Base-by-base conservation (phyloP, 92 coral and sea anemone species). In the Phymanthus crucifer region DNA sequence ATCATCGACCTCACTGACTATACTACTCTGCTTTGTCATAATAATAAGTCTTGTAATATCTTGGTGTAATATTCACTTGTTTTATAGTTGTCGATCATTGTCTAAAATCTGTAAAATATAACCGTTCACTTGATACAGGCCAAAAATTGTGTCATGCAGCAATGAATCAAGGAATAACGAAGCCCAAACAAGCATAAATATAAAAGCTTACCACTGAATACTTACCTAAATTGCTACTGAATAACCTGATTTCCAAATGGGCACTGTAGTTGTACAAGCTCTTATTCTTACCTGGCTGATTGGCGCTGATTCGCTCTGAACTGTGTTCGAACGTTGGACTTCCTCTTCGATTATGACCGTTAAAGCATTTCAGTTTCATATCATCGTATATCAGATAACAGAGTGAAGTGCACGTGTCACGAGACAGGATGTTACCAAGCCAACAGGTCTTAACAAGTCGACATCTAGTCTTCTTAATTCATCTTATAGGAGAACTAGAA, bases 381-480 rank as follows among this genome's bases (percentile, higher is more conserved):
- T 29, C 36, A 10, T 61, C 68, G 29, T 33, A 27, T 24, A 61
- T 61, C 68, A 61, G 68, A 61, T 61, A 61, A 61, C 68, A 61
- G 2, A 43, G 17, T 61, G 68, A 4, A 10, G 16, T 3, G 68
- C 34, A 29, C 68, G 26, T 61, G 68, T 61, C 68, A 61, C 0
- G 33, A 13, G 27, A 9, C 64, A 54, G 64, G 64, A 54, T 54
- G 27, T 43, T 61, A 61, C n/a, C 64, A 9, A 27, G 36, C 29
- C 68, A 61, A 61, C 68, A 61, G 68, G 68, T 61, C 68, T 29
- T 61, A 24, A 61, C 68, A 54, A 54, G 64, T 21, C n/a, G 64
- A 54, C 31, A 54, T 54, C 64, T 54, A 29, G n/a, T n/a, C n/a
- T n/a, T 24, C 1, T 54, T 24, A 29, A 7, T 54, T 21, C 24